Percentiles rank a stretch among this genome's conserved stretches.
These are phyloP conservation scores for Triops cancriformis DNA, from an alignment of 1,140 invertebrate genomes.

Conservation along the genomic window DNA sequence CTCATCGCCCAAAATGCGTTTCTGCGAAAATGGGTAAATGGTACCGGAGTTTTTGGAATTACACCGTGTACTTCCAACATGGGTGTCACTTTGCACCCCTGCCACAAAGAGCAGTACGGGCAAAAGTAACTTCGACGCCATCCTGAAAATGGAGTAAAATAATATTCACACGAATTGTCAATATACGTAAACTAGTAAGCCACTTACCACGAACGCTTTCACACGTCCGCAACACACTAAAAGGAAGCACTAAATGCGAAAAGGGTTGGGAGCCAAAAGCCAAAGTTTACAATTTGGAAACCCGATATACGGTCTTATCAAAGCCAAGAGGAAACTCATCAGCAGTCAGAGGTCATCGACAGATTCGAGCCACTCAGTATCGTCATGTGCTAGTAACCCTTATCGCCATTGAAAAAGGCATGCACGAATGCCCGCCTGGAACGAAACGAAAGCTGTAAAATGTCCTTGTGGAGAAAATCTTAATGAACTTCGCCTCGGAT, in stretches of 20 bases:
- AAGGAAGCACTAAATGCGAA: not conserved
- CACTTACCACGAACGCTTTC: not conserved
- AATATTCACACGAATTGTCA: not conserved
- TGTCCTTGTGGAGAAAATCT: not conserved
- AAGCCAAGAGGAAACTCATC: not conserved
- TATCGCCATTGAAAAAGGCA: not conserved
- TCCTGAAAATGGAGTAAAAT: not conserved
- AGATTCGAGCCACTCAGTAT: not conserved
- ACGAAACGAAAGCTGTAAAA: not conserved
- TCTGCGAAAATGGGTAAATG: not conserved
- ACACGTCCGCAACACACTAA: not conserved
- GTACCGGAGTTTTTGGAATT: not conserved
- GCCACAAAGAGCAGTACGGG: not conserved
- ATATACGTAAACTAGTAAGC: not conserved
- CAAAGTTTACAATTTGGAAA: not conserved
- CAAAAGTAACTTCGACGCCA: not conserved
- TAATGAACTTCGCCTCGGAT: not conserved
- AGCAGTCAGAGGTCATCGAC: not conserved
- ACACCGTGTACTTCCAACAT: not conserved
- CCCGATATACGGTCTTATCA: not conserved
- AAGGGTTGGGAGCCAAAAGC: not conserved
- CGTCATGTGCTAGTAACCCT: not conserved
- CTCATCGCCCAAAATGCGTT: not conserved
- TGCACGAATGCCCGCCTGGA: not conserved
- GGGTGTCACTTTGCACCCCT: not conserved